Conservation (phyloP, 2,113 vertebrate species). For the Pelecanus crispus region DNA sequence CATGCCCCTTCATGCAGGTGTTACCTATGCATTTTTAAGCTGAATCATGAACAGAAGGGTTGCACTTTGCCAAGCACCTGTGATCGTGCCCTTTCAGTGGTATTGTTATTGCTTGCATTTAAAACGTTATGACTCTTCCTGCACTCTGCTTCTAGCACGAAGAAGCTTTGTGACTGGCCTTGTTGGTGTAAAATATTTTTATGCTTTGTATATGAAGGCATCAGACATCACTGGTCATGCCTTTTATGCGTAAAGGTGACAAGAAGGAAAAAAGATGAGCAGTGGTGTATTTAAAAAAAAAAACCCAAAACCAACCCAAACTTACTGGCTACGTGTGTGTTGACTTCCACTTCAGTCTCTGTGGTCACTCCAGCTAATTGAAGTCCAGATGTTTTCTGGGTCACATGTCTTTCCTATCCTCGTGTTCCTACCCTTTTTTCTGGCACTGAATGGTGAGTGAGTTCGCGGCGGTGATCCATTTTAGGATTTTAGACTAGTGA, state of each 20-base stretch:
- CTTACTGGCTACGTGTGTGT: neutral
- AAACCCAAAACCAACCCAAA: too few relatives aligned
- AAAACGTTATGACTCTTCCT: neutral
- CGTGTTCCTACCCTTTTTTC: neutral
- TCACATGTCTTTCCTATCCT: neutral
- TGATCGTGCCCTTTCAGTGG: neutral
- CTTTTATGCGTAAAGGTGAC: neutral
- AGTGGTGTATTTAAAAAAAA: neutral
- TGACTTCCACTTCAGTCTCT: neutral
- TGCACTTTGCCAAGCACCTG: neutral
- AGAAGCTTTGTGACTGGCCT: neutral
- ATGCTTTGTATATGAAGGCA: neutral
- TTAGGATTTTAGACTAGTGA: neutral
- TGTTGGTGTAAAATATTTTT: neutral
- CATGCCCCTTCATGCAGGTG: neutral
- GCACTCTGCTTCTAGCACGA: neutral
- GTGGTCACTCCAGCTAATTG: neutral
- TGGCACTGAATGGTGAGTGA: neutral
- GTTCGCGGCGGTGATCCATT: neutral
- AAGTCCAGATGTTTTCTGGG: neutral
- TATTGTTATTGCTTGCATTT: neutral
- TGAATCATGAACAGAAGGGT: neutral
- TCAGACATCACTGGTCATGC: neutral
- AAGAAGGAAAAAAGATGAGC: neutral
- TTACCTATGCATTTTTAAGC: neutral